Conservation (phyloP, 2,888 invertebrate species). For the Nasonovia ribisnigri region DNA sequence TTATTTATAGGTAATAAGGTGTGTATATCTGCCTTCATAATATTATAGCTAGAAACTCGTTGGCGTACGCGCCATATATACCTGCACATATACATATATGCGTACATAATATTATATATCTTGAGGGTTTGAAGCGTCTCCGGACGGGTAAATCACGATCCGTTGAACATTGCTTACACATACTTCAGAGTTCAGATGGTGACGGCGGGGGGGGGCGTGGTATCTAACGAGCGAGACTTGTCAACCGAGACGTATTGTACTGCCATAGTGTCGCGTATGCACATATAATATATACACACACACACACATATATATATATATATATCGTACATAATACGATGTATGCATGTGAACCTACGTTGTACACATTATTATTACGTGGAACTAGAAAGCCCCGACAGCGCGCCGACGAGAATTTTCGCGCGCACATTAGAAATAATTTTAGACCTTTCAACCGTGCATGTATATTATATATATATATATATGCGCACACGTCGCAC, state of each 20-base stretch:
- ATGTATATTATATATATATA: not conserved
- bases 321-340: not conserved
- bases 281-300: too few species aligned
- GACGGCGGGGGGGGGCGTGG: not conserved
- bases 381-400: not conserved
- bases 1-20: too few species aligned
- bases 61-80: not conserved
- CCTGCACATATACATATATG: not conserved
- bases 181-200: not conserved
- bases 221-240: slow-evolving; percentile 17
- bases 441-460: too few species aligned
- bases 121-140: not conserved
- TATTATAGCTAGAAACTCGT: not conserved
- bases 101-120: not conserved
- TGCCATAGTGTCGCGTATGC: not conserved
- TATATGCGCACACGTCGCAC: not conserved
- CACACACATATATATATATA: too few species aligned
- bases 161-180: not conserved
- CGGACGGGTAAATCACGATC: not conserved
- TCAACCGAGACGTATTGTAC: not conserved
- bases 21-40: too few species aligned
- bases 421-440: not conserved
- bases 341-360: not conserved
- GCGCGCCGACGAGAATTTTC: not conserved
- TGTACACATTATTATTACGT: not conserved